These are phyloP conservation scores for Xiphorhynchus elegans DNA, from an alignment of 2,113 vertebrate species.

Conservation along the genomic window DNA sequence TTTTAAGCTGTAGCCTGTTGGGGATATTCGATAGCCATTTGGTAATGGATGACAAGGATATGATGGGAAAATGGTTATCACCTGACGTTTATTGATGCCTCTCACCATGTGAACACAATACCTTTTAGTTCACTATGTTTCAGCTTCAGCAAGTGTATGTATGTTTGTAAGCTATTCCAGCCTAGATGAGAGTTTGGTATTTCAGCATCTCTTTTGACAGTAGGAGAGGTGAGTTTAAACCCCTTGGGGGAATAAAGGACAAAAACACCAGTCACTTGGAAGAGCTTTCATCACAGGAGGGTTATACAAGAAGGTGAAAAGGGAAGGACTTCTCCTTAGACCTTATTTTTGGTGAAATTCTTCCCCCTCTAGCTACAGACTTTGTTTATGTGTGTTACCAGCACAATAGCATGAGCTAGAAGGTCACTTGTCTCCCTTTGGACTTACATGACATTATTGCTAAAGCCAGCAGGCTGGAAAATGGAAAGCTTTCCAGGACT, in stretches of 20 bases:
- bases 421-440: slow-evolving; percentile 59
- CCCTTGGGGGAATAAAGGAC: neutral
- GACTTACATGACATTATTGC: slow-evolving; percentile 46
- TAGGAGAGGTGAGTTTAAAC: neutral
- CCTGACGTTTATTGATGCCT: neutral
- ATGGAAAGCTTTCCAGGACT: slow-evolving; percentile 41
- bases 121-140: neutral
- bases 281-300: neutral
- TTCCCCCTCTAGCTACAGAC: neutral
- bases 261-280: neutral
- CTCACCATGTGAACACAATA: neutral
- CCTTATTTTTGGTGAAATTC: neutral
- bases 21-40: neutral
- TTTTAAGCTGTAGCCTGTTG: neutral
- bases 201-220: neutral
- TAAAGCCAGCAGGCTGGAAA: slow-evolving; percentile 55
- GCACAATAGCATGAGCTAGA: slow-evolving; percentile 39
- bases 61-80: neutral
- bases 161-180: neutral
- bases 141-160: no score
- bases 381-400: slow-evolving; percentile 57
- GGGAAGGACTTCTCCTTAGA: neutral
- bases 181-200: neutral
- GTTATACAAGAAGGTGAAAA: neutral
- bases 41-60: neutral